phyloP scores from a whole-genome alignment of 2,113 vertebrate genomes.

The Pholis gunnellus region DNA sequence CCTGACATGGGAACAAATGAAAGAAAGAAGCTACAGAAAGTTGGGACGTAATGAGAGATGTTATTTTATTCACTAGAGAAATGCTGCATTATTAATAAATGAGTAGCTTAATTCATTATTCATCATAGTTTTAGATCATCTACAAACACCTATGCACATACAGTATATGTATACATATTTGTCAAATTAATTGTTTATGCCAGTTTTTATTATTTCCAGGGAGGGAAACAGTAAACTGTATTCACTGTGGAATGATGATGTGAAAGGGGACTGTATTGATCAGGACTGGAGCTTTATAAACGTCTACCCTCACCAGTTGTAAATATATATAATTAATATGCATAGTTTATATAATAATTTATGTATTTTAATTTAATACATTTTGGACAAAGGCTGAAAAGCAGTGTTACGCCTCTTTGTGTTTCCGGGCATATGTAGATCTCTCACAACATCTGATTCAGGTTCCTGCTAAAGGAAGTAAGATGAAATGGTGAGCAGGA shows the following conservation, averaged over 20 bases:
- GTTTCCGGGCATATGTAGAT: background rate
- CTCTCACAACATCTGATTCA: background rate
- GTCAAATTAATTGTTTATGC: background rate
- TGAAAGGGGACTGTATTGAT: background rate
- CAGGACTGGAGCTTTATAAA: background rate
- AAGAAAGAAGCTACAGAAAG: background rate
- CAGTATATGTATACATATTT: background rate
- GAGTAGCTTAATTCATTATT: background rate
- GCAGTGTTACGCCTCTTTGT: background rate
- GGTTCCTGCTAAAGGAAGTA: background rate
- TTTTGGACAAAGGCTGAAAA: background rate
- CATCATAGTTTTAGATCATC: background rate
- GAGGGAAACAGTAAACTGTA: background rate
- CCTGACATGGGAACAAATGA: slow-evolving; percentile 18
- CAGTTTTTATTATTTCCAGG: background rate
- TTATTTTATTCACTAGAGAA: background rate
- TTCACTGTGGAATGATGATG: background rate
- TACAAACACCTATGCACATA: background rate
- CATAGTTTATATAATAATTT: background rate
- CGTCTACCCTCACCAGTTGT: background rate
- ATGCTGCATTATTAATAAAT: background rate
- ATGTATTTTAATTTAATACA: background rate
- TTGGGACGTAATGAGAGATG: background rate
- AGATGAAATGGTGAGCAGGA: background rate
- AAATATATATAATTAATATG: too few relatives aligned